Base-by-base conservation (phyloP, 2,113 vertebrate species). In the Melanerpes formicivorus region DNA sequence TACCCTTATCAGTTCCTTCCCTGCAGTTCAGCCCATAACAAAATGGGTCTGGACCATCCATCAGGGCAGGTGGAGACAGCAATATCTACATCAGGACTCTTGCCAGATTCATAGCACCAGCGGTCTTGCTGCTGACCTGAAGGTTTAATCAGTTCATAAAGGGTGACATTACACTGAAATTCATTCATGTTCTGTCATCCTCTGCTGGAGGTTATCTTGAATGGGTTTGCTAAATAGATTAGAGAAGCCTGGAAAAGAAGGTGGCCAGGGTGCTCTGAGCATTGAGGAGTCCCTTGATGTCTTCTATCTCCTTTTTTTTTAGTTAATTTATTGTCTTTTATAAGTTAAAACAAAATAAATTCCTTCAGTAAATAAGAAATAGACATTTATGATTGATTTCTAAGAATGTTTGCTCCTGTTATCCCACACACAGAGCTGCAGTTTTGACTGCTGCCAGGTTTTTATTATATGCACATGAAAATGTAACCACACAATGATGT, bases 391-490 rank as follows among this genome's bases (percentile, higher is more conserved):
- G 1, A 79, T 73, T 84, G 2, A 27, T 77, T 91, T 74, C 32
- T 40, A 84, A 48, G 19, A 67, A n/a, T 65, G 10, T 14, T 9
- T 76, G 26, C 30, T 87, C 44, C 48, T 79, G 27, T 78, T 86
- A 21, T 44, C 52, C n/a, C 1, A 2, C 65, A 59, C 30, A 23
- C 27, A 59, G 12, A 90, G 65, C 65, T 62, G 50, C 2, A 8
- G 48, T 77, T 84, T 88, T 90, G 84, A 87, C 40, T 90, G 78
- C 58, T 92, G 62, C 56, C 71, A 89, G 64, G 67, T 80, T 90
- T 94, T 22, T 65, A 64, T 70, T 84, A 62, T 46, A 52, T 48
- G 48, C 54, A 64, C 14, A 50, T 42, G 62, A 91, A 95, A 89
- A 83, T 76, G 40, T 73, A 86, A 86, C 55, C 30, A 67, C 48